phyloP scores from a whole-genome alignment of 2,888 invertebrate species.

The Syritta pipiens region DNA sequence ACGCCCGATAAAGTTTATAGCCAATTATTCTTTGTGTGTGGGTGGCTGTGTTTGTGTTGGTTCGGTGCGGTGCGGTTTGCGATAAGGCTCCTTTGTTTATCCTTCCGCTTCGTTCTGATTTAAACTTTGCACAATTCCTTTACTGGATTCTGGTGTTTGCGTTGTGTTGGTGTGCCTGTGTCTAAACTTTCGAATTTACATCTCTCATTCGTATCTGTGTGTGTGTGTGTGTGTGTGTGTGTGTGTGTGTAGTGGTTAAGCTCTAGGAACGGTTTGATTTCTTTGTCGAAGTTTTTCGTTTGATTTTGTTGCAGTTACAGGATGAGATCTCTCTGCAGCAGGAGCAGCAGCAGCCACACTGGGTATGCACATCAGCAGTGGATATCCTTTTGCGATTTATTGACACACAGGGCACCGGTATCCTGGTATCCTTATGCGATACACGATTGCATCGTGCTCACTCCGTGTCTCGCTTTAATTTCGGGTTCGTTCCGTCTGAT shows the following conservation, averaged over 20 bases:
- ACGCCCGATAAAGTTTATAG: slow-evolving; percentile 58
- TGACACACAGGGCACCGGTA: slow-evolving; percentile 36
- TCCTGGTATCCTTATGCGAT: slow-evolving; percentile 32
- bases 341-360: slow-evolving; percentile 11
- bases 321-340: slow-evolving; percentile 9
- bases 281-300: slow-evolving; percentile 60
- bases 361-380: slow-evolving; percentile 62
- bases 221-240: too few species aligned
- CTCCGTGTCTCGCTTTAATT: slow-evolving; percentile 56
- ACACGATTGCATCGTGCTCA: slow-evolving; percentile 48
- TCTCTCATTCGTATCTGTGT: slow-evolving; percentile 48
- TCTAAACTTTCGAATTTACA: slow-evolving; percentile 50
- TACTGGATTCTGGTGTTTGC: slow-evolving; percentile 43
- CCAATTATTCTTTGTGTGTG: slow-evolving; percentile 54
- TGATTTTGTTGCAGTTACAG: slow-evolving; percentile 59
- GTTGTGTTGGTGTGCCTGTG: slow-evolving; percentile 8
- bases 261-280: slow-evolving; percentile 60
- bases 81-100: slow-evolving; percentile 65
- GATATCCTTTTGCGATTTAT: slow-evolving; percentile 65
- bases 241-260: slow-evolving; percentile 47
- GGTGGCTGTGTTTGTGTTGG: slow-evolving; percentile 15
- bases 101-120: slow-evolving; percentile 64
- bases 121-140: slow-evolving; percentile 48
- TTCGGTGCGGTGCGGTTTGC: slow-evolving; percentile 44
- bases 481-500: slow-evolving; percentile 67